Base-by-base conservation (phyloP, 2,888 invertebrate species). In the Cerceris ruficornis region DNA sequence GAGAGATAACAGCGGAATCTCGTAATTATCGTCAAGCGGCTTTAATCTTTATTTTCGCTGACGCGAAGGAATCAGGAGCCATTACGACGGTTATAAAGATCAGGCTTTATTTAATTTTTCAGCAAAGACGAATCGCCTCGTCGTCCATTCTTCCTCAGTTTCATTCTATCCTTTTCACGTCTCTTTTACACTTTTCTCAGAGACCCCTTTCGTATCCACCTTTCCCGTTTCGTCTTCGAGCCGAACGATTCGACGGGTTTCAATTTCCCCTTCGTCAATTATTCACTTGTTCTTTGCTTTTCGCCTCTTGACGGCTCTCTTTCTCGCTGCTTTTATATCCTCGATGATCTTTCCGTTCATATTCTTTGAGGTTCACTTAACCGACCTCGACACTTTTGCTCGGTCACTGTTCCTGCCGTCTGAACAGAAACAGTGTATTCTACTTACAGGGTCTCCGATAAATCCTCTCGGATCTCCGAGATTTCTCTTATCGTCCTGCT, bases 211-310 rank as follows among this genome's bases (percentile, higher is more conserved):
- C 15, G 17, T 17, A 59, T 64, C 43, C 43, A 11, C 8, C 11
- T 8, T 62, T 50, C 61, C 9, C 9, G 69, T 62, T 39, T n/a
- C 43, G 15, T 9, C 42, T 17, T 39, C 13, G 69, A 69, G 70
- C 57, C 55, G 5, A 52, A 14, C 66, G 50, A 62, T 43, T 58
- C 59, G 46, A 76, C 67, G 46, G 50, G 43, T 62, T 75, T 68
- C 76, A 76, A 75, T 76, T 55, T 46, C 42, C 64, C 43, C 61
- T 59, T 74, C 68, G 52, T 75, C 75, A 74, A 76, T 76, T 68
- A 76, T 76, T 74, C 68, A 76, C 54, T 58, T 54, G 42, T 49
- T 50, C 7, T 46, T 50, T 6, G 43, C 17, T 43, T 62, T 52
- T 13, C 41, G 11, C 15, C 13, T 15, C 11, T 57, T 67, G 15